phyloP scores from a whole-genome alignment of 1,140 invertebrate genomes.

The Panagrolaimus sp. region DNA sequence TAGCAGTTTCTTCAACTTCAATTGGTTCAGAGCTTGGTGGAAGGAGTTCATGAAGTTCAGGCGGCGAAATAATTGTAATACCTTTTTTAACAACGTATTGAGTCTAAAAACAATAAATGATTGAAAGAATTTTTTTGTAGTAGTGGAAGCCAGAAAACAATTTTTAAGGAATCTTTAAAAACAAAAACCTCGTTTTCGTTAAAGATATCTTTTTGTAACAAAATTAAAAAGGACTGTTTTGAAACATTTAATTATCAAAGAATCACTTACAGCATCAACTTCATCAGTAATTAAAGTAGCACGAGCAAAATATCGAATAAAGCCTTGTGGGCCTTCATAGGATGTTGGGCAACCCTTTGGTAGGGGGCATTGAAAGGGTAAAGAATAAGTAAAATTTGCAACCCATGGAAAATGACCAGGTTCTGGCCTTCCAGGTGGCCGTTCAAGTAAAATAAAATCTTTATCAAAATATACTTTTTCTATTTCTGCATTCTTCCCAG shows the following conservation, averaged over 20 bases:
- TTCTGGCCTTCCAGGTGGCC: constrained; percentile 41
- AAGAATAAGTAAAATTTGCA: constrained; percentile 38
- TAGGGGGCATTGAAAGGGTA: constrained; percentile 42
- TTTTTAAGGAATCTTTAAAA: too few species aligned
- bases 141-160: too few species aligned
- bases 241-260: too few species aligned
- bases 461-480: constrained; percentile 49
- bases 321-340: constrained; percentile 40
- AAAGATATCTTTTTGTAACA: not conserved
- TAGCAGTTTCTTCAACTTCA: constrained; percentile 17
- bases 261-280: constrained; percentile 12
- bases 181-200: too few species aligned
- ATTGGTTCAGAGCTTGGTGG: constrained; percentile 28
- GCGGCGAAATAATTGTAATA: constrained; percentile 33
- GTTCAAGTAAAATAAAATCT: constrained; percentile 43
- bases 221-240: too few species aligned
- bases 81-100: constrained; percentile 37
- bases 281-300: constrained; percentile 24
- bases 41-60: constrained; percentile 31
- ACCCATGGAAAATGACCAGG: constrained; percentile 43
- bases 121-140: not conserved
- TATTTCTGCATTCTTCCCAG: constrained; percentile 18
- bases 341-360: constrained; percentile 41
- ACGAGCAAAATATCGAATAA: constrained; percentile 46
- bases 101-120: constrained; percentile 21